Evolutionary conservation across 2,113 vertebrate species (phyloP), one percentile per base, ranked within the genome.

Genomic region (Eretmodus cyanostictus): DNA sequence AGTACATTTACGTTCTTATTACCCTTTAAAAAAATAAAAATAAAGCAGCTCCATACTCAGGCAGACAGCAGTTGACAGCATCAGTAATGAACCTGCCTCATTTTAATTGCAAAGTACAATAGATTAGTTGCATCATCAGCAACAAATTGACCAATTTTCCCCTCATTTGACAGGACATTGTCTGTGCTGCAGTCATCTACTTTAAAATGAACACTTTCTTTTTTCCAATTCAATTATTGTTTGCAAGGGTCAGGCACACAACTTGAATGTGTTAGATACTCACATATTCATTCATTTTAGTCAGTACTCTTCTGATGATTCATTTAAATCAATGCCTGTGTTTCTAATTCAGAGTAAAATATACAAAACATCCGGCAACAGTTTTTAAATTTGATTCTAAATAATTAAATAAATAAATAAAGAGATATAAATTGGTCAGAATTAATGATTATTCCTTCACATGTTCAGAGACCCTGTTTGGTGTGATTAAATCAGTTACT

Each of bases 71-170:
- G 14, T 3, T 85, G 81, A 90, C 71, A 86, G 27, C 9, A 86
- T 90, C 88, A 31, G 61, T 63, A 91, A 93, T 90, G 68, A 78
- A 82, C 36, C 51, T 7, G n/a, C 81, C 89, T 94, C 87, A 91
- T 94, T 94, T 90, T 87, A 93, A 95, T 92, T 92, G 54, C 83
- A 91, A 93, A 95, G 34, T 29, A 89, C 81, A 84, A 88, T 24
- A 81, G 85, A 89, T 92, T 78, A 88, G 85, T 78, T 87, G 73
- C 68, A 91, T 93, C 83, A 86, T 84, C 83, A 73, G 59, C 14
- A 9, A 85, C 86, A 93, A 94, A 95, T 92, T 91, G 90, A 87
- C 73, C 87, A 93, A 92, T 94, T 91, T 94, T 82, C 83, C 49
- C 57, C 57, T 90, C 93, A 92, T 90, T 92, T 83, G 86, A 86